Base-by-base conservation (phyloP, 2,888 invertebrate species). In the Rotaria sp. region DNA sequence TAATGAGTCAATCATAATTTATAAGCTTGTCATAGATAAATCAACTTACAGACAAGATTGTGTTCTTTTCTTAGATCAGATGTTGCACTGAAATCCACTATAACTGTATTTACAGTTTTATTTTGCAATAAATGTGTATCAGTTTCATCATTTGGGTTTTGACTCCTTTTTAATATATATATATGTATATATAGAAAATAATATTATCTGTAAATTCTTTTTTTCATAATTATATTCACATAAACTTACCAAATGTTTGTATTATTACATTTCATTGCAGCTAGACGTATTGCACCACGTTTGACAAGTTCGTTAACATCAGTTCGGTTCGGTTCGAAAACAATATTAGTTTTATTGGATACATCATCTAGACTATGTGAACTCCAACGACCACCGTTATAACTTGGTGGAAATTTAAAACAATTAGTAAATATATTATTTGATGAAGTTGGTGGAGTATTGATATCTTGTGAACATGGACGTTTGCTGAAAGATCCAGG, bases 381-480 rank as follows among this genome's bases (percentile, higher is more conserved):
- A 67, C 30, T n/a, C 67, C 67, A 67, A 11, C 35, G 13, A 30
- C 30, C 13, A 67, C 35, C 67, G 2, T 30, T 18, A 67, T 67
- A 67, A 35, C 67, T 35, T 67, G 67, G 67, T 67, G 67, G 67
- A 67, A 67, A 67, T 67, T 67, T 67, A 35, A 67, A 67, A 26
- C 67, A 67, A 35, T 67, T 67, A 18, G 18, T 0, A 67, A 67
- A 67, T 18, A 67, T 15, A 67, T 67, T 15, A 5, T 35, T 67
- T 11, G 67, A 67, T 67, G 67, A 67, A 67, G 30, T 67, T 35
- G 67, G 67, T 18, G 67, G 35, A 18, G 18, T 13, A 30, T 15
- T 30, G 15, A 67, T 5, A 67, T 67, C n/a, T 67, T 67, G 67
- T 18, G 67, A 67, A 67, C 67, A 67, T 67, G 30, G 67, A 30